A percentile compares a stretch with the other conserved stretches of the same genome.
Conservation (phyloP, 1,140 invertebrate genomes). For the Arion vulgaris region DNA sequence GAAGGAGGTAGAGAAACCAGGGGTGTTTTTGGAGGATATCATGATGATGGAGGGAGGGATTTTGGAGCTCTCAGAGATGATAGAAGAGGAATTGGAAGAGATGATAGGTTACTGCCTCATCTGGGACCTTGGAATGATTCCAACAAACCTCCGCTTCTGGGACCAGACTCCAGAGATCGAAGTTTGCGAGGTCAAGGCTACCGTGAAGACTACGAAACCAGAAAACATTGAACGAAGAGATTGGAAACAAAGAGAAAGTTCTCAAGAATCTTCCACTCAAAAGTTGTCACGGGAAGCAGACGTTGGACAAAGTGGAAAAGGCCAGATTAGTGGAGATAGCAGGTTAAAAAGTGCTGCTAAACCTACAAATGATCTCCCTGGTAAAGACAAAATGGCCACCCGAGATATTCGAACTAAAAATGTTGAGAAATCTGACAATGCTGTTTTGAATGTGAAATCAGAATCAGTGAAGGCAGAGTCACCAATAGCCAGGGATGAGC, state of each 20-base stretch:
- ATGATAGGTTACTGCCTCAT: constrained; percentile 21
- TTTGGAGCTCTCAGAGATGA: constrained; percentile 16
- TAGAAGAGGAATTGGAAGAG: neutral
- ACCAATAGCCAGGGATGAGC: constrained; percentile 13
- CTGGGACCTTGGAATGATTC: neutral
- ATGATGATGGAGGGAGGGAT: constrained; percentile 18
- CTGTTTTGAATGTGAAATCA: neutral
- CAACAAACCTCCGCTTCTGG: neutral
- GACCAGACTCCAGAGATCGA: constrained; percentile 3
- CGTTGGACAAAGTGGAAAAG: neutral
- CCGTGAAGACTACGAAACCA: neutral
- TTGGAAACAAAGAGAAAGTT: constrained; percentile 19
- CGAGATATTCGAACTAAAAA: neutral
- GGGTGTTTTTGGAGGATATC: constrained; percentile 11
- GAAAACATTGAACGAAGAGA: constrained; percentile 2
- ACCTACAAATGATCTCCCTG: neutral
- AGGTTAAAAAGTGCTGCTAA: neutral
- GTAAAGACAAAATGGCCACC: neutral
- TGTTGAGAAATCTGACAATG: neutral
- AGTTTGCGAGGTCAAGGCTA: constrained; percentile 1
- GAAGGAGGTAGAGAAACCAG: neutral
- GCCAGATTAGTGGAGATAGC: neutral
- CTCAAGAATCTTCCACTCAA: neutral
- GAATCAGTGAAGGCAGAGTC: constrained; percentile 15
- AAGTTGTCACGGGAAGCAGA: neutral